Base-by-base conservation (phyloP, 2,888 invertebrate genomes). In the Halocaridina rubra region DNA sequence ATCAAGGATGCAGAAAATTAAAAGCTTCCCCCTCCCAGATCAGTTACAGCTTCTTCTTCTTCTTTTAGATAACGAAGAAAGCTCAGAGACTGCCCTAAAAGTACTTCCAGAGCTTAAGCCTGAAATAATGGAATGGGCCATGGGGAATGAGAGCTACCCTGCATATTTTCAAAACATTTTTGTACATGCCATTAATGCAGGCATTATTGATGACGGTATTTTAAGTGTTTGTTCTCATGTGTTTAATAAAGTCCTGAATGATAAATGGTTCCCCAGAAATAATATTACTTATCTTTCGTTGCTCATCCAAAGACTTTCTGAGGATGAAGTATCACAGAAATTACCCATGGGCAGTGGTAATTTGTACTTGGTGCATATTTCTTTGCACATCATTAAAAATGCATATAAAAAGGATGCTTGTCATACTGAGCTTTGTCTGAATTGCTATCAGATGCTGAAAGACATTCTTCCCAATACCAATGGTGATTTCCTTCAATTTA, bases 391-490 rank as follows among this genome's bases (percentile, higher is more conserved):
- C 8, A 81, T 81, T 13, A 61, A 22, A 67, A 64, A 2, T 1
- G 64, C 39, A 1, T 81, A 75, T 29, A 33, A 81, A 2, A 75
- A 81, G 22, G 74, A 75, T n/a, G 4, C 22, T 8, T 33, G 46
- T 16, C 8, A 64, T 13, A 57, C 27, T 32, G 19, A 4, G 5
- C 32, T 67, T 19, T 29, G 74, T 29, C 19, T 72, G 57, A 57
- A 29, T 29, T 33, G 74, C n/a, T 57, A 53, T 30, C 10, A 53
- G 19, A 5, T 81, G 7, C 16, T 71, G 22, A 8, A 8, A 13
- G 46, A 64, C 5, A 46, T 81, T 27, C 13, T 81, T 61, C 64
- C 30, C n/a, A 46, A 81, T 30, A 2, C 75, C 19, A 46, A 80
- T 39, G 64, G 22, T 16, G n/a, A 27, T 27, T 75, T 64, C 30